Conservation (phyloP, 2,888 invertebrate genomes). For the Pachymerium ferrugineum region DNA sequence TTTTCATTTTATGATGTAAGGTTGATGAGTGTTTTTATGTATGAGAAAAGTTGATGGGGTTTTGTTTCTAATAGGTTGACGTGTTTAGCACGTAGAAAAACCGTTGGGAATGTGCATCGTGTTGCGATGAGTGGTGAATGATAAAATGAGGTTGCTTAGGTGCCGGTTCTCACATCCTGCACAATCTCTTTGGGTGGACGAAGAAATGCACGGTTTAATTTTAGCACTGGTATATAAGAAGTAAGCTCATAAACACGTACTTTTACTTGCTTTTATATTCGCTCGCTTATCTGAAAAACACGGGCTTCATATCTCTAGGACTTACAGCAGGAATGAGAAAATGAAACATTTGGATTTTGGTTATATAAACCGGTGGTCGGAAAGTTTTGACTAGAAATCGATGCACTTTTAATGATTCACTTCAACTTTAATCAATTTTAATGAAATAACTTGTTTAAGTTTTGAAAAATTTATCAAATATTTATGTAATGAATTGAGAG, state of each 20-base stretch:
- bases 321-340: too few relatives aligned
- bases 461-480: background rate
- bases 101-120: background rate
- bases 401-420: too few relatives aligned
- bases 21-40: background rate
- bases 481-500: background rate
- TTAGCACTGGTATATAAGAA: background rate
- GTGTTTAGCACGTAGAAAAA: constrained; percentile 3
- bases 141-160: constrained; percentile 8
- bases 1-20: background rate
- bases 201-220: constrained; percentile 1
- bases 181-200: background rate
- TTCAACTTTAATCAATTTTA: too few relatives aligned
- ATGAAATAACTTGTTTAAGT: too few relatives aligned
- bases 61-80: constrained; percentile 3
- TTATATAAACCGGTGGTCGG: too few relatives aligned
- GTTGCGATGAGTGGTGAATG: constrained; percentile 4
- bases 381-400: too few relatives aligned
- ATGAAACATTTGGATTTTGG: too few relatives aligned
- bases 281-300: background rate
- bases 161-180: background rate
- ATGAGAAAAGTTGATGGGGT: background rate
- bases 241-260: background rate
- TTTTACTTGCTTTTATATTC: too few relatives aligned
- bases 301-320: background rate